Base-by-base conservation (phyloP, 1,140 invertebrate species). In the Mizuhopecten yessoensis region DNA sequence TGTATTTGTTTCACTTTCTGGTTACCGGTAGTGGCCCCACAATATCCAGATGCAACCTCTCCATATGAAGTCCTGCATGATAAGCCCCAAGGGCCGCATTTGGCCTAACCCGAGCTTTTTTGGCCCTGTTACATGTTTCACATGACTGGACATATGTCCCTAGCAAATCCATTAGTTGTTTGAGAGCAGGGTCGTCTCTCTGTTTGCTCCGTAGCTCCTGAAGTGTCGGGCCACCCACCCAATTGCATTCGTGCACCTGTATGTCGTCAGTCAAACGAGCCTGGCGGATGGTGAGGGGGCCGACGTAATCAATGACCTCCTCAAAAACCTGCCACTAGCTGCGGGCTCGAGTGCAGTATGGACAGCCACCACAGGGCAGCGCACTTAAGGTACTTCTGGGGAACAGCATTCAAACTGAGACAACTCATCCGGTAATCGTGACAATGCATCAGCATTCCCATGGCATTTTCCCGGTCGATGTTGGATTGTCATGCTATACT, bases 41-140 rank as follows among this genome's bases (percentile, higher is more conserved):
- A 29, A 92, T 90, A 87, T 93, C 90, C 34, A 90, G 29, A 13
- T 91, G 90, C 1, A 92, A n/a, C 75, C 88, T 57, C 33, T 92
- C 92, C 42, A 92, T 87, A 0, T 90, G 87, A 13, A 7, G 86
- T 10, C 90, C 92, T 1, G 86, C 88, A 36, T 89, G 42, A 39
- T 86, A 89, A 0, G 29, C 9, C 33, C 39, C 17, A n/a, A 89
- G 34, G 7, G 36, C 34, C 10, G 88, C 86, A 20, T 33, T 49
- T 9, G 20, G 86, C 13, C 15, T 57, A 0, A 36, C 17, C 15
- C 49, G 13, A 29, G 86, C 17, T n/a, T 88, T 89, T 36, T 90
- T 90, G n/a, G 42, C 88, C 0, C 42, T 29, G 23, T 75, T 87
- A 45, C 88, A 89, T 1, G 42, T n/a, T 0, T 23, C 3, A 36